Evolutionary conservation across 2,113 vertebrate genomes (phyloP).

Genomic region (Leiothrix lutea): DNA sequence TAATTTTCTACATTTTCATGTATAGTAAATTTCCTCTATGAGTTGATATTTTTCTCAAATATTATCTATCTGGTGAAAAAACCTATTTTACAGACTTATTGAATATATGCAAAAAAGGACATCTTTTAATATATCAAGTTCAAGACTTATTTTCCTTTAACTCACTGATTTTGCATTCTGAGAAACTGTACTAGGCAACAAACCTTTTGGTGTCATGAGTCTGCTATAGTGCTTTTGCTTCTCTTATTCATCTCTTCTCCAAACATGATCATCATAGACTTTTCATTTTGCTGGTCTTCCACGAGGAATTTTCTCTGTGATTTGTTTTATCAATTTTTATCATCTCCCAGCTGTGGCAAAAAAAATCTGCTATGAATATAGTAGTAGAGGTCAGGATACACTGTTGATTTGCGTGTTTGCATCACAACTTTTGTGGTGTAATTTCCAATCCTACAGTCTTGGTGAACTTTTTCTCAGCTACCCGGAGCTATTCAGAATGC

Average conservation of each 20-base stretch:
- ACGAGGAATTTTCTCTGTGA: background rate
- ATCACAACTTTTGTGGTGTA: background rate
- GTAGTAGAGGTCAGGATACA: background rate
- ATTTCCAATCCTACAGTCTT: background rate
- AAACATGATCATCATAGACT: background rate
- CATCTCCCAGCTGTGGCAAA: background rate
- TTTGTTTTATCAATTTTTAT: background rate
- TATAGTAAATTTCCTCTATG: background rate
- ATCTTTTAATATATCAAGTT: background rate
- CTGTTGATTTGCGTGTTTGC: background rate
- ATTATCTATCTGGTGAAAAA: background rate
- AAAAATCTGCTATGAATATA: background rate
- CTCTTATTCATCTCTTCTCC: background rate
- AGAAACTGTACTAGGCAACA: background rate
- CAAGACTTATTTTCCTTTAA: background rate
- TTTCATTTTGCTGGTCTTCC: background rate
- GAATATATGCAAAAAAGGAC: background rate
- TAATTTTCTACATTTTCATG: background rate
- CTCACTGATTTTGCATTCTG: background rate
- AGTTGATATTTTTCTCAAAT: background rate
- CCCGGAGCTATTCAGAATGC: background rate
- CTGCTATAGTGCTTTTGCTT: background rate
- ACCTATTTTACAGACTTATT: background rate
- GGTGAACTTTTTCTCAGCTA: background rate
- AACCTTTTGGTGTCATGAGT: background rate